Percentiles rank a stretch among this genome's conserved stretches.
Evolutionary conservation across 2,888 invertebrate genomes (phyloP).

Genomic region (Stenoptilia bipunctidactyla): DNA sequence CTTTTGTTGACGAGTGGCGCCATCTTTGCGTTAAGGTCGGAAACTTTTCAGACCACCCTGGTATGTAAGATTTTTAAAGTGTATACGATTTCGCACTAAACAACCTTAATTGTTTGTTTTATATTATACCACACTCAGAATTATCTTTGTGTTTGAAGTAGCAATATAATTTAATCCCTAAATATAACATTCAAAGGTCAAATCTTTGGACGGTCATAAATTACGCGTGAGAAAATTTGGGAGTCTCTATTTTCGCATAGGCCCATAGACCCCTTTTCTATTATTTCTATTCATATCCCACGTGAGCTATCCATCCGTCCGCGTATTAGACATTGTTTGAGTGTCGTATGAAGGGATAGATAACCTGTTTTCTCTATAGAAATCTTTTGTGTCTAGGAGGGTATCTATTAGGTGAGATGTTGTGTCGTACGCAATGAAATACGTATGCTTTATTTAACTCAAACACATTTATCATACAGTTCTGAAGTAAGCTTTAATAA

Average conservation of each 20-base stretch:
- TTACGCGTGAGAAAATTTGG: neutral
- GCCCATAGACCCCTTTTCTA: neutral
- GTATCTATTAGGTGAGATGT: constrained; percentile 20
- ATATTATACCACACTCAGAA: too few relatives aligned
- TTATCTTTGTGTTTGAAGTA: too few relatives aligned
- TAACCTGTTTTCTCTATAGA: constrained; percentile 47
- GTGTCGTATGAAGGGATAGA: constrained; percentile 34
- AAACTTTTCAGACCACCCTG: too few relatives aligned
- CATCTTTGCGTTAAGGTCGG: too few relatives aligned
- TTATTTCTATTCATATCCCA: constrained; percentile 2
- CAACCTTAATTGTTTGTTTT: too few relatives aligned
- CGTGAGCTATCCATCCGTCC: constrained; percentile 2
- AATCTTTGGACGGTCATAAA: too few relatives aligned
- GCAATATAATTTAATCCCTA: too few relatives aligned
- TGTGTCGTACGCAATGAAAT: neutral
- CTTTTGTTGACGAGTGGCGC: too few relatives aligned
- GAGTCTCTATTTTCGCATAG: neutral
- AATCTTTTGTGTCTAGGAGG: constrained; percentile 22
- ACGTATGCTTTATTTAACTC: neutral
- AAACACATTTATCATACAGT: neutral
- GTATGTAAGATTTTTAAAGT: too few relatives aligned
- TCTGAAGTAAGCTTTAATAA: too few relatives aligned
- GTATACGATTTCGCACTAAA: too few relatives aligned
- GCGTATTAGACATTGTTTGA: constrained; percentile 22
- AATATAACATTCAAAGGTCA: too few relatives aligned